A percentile compares a stretch with the other conserved stretches of the same genome.
Evolutionary conservation across 2,113 vertebrate species (phyloP).

Genomic region (crab-eating macaque (Macaca fascicularis)): DNA sequence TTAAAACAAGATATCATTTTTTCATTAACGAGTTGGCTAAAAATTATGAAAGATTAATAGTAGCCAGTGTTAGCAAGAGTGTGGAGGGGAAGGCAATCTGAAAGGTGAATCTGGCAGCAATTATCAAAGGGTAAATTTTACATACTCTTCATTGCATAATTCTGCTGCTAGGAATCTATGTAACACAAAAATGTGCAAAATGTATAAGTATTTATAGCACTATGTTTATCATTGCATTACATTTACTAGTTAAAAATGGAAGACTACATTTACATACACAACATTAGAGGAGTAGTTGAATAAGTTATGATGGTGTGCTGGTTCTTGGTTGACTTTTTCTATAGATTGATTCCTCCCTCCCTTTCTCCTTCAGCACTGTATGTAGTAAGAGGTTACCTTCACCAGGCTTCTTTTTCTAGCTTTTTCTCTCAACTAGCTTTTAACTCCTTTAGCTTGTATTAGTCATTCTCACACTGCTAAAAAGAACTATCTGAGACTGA

Average conservation of each 20-base stretch:
- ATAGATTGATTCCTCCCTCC: background rate
- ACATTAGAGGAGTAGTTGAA: background rate
- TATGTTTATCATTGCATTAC: background rate
- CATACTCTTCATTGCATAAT: background rate
- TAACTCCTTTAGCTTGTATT: background rate
- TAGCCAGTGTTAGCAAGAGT: background rate
- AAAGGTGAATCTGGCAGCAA: background rate
- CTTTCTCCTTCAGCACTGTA: background rate
- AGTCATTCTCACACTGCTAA: too few relatives aligned
- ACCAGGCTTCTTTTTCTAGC: background rate
- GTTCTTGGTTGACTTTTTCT: background rate
- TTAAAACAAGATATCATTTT: background rate
- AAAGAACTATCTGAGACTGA: too few relatives aligned
- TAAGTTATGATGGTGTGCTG: background rate
- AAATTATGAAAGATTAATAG: background rate
- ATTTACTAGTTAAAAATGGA: background rate
- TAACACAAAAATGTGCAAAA: background rate
- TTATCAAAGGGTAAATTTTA: background rate
- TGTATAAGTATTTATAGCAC: background rate
- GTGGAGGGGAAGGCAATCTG: background rate
- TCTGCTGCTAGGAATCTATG: background rate
- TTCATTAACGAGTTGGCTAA: background rate
- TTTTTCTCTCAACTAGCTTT: background rate
- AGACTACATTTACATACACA: background rate
- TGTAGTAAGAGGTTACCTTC: fast-evolving